Evolutionary conservation across 2,888 invertebrate species (phyloP).

Genomic region (Apamea crenata): DNA sequence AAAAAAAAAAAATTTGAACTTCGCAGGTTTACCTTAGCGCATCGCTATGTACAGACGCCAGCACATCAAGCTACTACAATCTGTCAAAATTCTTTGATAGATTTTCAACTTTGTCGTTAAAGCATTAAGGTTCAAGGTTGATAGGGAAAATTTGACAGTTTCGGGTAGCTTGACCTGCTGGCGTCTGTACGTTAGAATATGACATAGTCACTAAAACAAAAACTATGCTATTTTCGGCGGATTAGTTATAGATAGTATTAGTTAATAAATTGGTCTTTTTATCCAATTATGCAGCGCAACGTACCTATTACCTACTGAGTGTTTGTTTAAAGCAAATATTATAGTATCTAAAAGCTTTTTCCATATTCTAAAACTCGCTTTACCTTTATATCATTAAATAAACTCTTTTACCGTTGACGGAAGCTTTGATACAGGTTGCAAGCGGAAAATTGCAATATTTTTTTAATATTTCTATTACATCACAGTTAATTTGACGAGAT

Average conservation of each 20-base stretch:
- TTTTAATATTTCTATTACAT: conserved; percentile 73
- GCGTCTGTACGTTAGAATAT: no score
- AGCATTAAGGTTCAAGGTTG: no score
- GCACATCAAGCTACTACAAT: no score
- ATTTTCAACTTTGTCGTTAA: no score
- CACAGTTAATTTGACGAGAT: conserved; percentile 71
- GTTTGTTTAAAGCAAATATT: conserved; percentile 2
- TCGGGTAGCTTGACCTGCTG: no score
- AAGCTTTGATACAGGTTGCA: conserved; percentile 47
- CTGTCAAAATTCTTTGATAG: no score
- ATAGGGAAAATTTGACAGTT: no score
- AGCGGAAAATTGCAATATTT: conserved; percentile 73
- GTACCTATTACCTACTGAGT: neutral
- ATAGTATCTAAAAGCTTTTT: conserved; percentile 21
- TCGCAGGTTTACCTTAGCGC: neutral
- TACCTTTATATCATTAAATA: conserved; percentile 23
- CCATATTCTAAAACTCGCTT: neutral
- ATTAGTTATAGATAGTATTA: no score
- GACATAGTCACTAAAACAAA: neutral
- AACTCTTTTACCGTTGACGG: conserved; percentile 36
- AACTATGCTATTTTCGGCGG: neutral
- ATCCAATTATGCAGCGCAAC: neutral
- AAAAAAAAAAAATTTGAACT: neutral
- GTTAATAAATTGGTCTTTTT: neutral
- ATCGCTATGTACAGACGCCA: neutral